Evolutionary conservation across 2,113 vertebrate species (phyloP).

Genomic region (Ictalurus furcatus): DNA sequence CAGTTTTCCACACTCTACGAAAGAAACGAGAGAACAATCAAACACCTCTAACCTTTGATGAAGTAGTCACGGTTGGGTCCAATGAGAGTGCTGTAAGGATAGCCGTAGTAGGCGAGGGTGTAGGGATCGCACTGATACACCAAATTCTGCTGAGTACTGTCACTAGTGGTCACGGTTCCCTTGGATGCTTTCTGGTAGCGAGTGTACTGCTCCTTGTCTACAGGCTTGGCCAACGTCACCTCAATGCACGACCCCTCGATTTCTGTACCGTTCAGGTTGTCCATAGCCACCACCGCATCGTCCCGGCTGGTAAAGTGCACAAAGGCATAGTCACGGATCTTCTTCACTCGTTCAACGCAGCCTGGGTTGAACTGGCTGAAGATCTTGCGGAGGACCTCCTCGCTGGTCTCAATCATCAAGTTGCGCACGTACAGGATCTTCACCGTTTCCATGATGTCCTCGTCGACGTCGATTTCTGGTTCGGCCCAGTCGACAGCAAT

Average conservation of each 20-base stretch:
- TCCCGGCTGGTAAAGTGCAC: constrained; percentile 95
- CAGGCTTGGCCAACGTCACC: constrained; percentile 96
- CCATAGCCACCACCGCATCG: constrained; percentile 93
- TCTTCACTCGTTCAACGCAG: constrained; percentile 95
- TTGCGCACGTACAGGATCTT: constrained; percentile 99
- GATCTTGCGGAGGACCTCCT: constrained; percentile 90
- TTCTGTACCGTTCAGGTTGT: constrained; percentile 90
- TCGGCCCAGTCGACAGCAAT: constrained; percentile 99
- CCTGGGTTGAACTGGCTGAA: constrained; percentile 95
- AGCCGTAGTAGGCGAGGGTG: constrained; percentile 91
- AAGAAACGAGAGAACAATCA: background rate
- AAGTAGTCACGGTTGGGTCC: constrained; percentile 99
- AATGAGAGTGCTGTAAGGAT: constrained; percentile 93
- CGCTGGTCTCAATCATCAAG: constrained; percentile 97
- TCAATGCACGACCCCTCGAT: constrained; percentile 95
- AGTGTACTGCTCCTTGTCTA: constrained; percentile 98
- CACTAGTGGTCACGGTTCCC: constrained; percentile 64
- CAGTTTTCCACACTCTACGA: background rate
- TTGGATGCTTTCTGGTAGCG: constrained; percentile 98
- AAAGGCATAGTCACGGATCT: constrained; percentile 97
- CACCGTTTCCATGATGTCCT: constrained; percentile 98
- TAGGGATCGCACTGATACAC: constrained; percentile 97
- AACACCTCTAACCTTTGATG: constrained; percentile 88
- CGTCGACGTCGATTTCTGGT: constrained; percentile 96
- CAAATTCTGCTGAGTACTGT: constrained; percentile 81